These are phyloP conservation scores for Pseudochaenichthys georgianus DNA, from an alignment of 2,797 vertebrate species.

Conservation along the genomic window DNA sequence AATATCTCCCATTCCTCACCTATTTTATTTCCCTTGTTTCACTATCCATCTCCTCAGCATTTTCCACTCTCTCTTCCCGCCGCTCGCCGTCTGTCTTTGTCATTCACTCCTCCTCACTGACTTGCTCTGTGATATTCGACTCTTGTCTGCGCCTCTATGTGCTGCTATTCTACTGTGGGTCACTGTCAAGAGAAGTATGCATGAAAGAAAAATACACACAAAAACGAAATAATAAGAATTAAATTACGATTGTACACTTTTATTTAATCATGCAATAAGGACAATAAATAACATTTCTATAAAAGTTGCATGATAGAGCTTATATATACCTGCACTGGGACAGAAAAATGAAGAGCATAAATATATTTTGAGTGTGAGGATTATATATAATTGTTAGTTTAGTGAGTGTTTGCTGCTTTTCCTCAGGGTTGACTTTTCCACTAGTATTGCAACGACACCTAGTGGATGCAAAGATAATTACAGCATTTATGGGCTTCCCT, in stretches of 20 bases:
- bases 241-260: conserved; percentile 7
- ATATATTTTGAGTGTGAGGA: not conserved
- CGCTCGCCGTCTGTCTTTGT: conserved; percentile 57
- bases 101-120: conserved; percentile 50
- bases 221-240: not conserved
- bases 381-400: not conserved
- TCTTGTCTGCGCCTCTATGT: conserved; percentile 3
- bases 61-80: conserved; percentile 47
- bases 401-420: conserved; percentile 2
- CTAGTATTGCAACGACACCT: conserved; percentile 26
- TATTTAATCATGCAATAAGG: conserved; percentile 15
- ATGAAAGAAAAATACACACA: not conserved
- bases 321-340: not conserved
- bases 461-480: conserved; percentile 34
- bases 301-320: not conserved
- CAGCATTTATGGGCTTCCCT: not conserved
- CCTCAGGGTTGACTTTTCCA: not conserved
- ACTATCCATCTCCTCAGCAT: conserved; percentile 33
- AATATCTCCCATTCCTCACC: conserved; percentile 1
- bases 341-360: not conserved
- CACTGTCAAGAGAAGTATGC: not conserved
- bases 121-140: conserved; percentile 36
- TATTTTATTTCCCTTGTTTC: conserved; percentile 6
- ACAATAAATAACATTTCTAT: conserved; percentile 10
- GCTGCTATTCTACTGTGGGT: not conserved